Evolutionary conservation across 2,113 vertebrate species (phyloP).

Genomic region (Cranoglanis bouderius): DNA sequence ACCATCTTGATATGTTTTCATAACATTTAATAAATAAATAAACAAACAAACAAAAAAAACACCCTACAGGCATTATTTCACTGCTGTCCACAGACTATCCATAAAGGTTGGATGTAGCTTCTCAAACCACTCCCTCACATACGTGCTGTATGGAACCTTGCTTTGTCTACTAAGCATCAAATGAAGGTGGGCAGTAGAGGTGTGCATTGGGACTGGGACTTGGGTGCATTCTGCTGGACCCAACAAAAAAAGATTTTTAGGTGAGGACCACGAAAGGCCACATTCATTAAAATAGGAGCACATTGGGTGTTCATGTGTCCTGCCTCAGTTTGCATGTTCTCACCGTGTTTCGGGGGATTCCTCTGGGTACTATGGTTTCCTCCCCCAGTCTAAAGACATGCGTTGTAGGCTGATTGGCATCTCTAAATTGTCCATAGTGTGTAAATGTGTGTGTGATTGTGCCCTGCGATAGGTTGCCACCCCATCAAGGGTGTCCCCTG

Average conservation of each 20-base stretch:
- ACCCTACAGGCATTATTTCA: not conserved
- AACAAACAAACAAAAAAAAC: no score
- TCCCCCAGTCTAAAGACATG: no score
- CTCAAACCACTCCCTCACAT: not conserved
- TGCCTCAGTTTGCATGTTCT: no score
- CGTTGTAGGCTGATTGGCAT: no score
- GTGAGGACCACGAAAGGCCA: not conserved
- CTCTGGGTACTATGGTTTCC: no score
- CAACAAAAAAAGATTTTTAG: not conserved
- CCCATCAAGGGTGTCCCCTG: no score
- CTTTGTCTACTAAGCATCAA: not conserved
- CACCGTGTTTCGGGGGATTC: no score
- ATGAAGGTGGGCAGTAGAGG: not conserved
- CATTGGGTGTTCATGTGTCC: not conserved
- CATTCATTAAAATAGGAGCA: not conserved
- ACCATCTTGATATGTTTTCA: not conserved
- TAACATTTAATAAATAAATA: not conserved
- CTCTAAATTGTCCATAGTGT: no score
- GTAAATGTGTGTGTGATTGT: no score
- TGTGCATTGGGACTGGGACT: not conserved
- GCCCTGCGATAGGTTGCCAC: no score
- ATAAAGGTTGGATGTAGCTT: not conserved
- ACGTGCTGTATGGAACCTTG: not conserved
- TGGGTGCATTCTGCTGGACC: not conserved
- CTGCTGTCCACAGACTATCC: not conserved